Percentiles rank a stretch among this genome's conserved stretches.
Evolutionary conservation across 92 coral and sea anemone species (phyloP).

Genomic region (Parazoanthus atlanticus): DNA sequence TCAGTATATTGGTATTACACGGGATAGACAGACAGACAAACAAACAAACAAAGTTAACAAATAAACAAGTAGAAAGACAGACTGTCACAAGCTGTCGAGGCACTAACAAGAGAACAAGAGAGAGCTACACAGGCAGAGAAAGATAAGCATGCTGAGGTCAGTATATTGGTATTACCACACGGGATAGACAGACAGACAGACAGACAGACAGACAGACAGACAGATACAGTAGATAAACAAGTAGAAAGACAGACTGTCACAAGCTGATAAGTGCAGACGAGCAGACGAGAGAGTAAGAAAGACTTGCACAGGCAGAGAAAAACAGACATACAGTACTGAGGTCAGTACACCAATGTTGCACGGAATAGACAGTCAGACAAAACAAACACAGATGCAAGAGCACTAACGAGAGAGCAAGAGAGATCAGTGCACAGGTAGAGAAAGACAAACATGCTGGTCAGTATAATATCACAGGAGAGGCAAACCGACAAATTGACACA

Average conservation of each 20-base stretch:
- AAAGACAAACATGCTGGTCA: not conserved
- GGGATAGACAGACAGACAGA: not conserved
- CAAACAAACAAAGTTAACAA: conserved; percentile 50
- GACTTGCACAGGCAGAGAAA: conserved; percentile 79
- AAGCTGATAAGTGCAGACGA: conserved; percentile 65
- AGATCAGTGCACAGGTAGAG: not conserved
- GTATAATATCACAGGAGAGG: not conserved
- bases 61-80: not conserved
- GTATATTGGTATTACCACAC: not conserved
- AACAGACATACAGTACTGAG: not conserved
- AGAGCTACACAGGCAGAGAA: not conserved
- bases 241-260: too few species aligned
- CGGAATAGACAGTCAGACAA: not conserved
- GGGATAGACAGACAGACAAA: too few species aligned
- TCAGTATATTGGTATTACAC: too few species aligned
- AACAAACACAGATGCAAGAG: conserved; percentile 5
- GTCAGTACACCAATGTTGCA: too few species aligned
- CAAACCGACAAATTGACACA: conserved; percentile 22
- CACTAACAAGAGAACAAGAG: not conserved
- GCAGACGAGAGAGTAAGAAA: conserved; percentile 86
- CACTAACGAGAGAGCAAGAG: not conserved
- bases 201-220: too few species aligned
- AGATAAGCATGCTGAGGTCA: not conserved
- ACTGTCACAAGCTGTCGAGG: conserved; percentile 43
- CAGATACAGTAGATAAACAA: too few species aligned